Evolutionary conservation across 2,113 vertebrate genomes (phyloP).

Genomic region (Albula glossodonta): DNA sequence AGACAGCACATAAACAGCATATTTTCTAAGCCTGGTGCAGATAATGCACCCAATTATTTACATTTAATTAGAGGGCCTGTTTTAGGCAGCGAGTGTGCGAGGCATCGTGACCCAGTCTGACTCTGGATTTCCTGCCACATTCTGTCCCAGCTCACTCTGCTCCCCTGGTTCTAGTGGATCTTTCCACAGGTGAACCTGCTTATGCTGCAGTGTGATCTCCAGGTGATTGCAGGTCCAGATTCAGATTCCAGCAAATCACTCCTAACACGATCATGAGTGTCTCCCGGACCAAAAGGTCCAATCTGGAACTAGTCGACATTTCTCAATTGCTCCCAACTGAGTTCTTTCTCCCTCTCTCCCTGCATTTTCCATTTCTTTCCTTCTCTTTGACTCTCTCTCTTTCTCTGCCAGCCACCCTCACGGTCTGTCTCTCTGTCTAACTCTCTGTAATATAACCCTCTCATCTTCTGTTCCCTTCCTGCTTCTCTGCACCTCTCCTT

Average conservation of each 20-base stretch:
- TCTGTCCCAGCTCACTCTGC: background rate
- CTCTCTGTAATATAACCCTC: background rate
- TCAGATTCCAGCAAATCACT: constrained; percentile 33
- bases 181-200: constrained; percentile 24
- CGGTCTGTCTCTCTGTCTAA: background rate
- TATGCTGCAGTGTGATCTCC: constrained; percentile 37
- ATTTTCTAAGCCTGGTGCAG: background rate
- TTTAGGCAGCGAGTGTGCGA: constrained; percentile 4
- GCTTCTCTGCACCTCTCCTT: background rate
- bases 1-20: background rate
- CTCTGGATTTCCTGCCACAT: too few relatives aligned
- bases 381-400: background rate
- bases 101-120: background rate
- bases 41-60: background rate
- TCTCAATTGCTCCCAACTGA: background rate
- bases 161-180: background rate
- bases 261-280: constrained; percentile 41
- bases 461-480: background rate
- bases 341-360: background rate
- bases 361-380: constrained; percentile 13
- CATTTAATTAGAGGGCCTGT: constrained; percentile 12
- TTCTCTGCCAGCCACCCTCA: background rate
- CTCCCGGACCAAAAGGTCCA: constrained; percentile 19
- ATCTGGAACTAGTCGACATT: background rate
- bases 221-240: background rate